A percentile compares a stretch with the other conserved stretches of the same genome.
These are phyloP conservation scores for Botia kubotai DNA, from an alignment of 2,797 vertebrate genomes.

Conservation along the genomic window DNA sequence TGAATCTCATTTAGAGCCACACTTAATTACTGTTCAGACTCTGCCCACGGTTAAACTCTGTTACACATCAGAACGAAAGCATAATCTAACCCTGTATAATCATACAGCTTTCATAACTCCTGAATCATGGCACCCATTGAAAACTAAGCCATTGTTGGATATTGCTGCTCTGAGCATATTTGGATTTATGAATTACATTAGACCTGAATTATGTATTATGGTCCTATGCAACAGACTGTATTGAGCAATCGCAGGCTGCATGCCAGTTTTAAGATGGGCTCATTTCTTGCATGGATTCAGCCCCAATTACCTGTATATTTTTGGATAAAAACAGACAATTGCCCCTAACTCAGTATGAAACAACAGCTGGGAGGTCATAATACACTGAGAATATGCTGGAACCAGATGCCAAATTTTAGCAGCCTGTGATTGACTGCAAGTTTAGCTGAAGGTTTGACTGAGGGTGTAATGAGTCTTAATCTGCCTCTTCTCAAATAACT, in stretches of 20 bases:
- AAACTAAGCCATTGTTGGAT: conserved; percentile 36
- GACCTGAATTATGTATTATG: background rate
- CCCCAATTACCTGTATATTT: conserved; percentile 24
- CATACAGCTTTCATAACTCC: conserved; percentile 54
- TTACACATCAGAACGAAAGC: conserved; percentile 75
- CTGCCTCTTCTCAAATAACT: conserved; percentile 12
- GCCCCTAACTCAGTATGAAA: conserved; percentile 2
- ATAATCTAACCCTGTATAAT: conserved; percentile 77
- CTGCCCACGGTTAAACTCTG: conserved; percentile 75
- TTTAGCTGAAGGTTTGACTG: conserved; percentile 14
- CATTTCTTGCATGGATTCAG: conserved; percentile 43
- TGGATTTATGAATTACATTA: conserved; percentile 45
- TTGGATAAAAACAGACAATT: conserved; percentile 28
- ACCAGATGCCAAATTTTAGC: conserved; percentile 33
- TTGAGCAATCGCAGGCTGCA: conserved; percentile 21
- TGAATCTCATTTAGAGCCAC: conserved; percentile 65
- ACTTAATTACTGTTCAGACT: conserved; percentile 67
- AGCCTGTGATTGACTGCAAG: conserved; percentile 17
- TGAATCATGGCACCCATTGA: conserved; percentile 27
- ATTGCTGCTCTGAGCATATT: conserved; percentile 26
- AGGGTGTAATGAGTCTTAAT: background rate
- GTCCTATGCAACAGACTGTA: background rate
- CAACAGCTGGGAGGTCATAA: conserved; percentile 48
- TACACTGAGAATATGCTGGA: conserved; percentile 13
- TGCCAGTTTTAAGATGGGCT: conserved; percentile 28